Conservation (phyloP, 2,888 invertebrate species). For the Cryptophagus acutangulus region DNA sequence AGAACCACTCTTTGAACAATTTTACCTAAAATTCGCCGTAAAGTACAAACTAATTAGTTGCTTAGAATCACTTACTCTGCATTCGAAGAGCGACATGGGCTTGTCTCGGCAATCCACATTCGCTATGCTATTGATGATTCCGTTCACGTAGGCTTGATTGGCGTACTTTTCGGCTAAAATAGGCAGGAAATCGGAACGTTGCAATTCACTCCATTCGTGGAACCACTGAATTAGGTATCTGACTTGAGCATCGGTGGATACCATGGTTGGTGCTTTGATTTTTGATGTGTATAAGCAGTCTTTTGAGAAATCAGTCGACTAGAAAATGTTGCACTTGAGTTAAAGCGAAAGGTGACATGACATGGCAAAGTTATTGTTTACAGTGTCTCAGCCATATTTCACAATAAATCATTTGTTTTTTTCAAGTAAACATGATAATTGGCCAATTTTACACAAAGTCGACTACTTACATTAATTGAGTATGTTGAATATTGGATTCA, state of each 20-base stretch:
- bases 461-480: no score
- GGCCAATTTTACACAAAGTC: no score
- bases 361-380: conserved; percentile 31
- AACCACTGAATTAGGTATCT: conserved; percentile 84
- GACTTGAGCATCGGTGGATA: conserved; percentile 67
- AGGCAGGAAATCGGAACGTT: conserved; percentile 76
- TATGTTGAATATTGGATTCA: no score
- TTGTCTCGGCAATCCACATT: conserved; percentile 65
- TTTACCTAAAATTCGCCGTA: conserved; percentile 58
- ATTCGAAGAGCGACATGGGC: conserved; percentile 78
- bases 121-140: conserved; percentile 64
- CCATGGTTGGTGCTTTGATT: conserved; percentile 32
- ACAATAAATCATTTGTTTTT: no score
- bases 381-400: no score
- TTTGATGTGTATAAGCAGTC: conserved; percentile 17
- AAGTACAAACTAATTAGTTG: no score
- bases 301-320: conserved; percentile 29
- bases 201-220: conserved; percentile 83
- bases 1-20: conserved; percentile 79
- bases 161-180: conserved; percentile 64
- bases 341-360: conserved; percentile 36
- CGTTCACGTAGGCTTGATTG: conserved; percentile 63
- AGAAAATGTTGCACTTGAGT: conserved; percentile 23
- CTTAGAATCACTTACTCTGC: conserved; percentile 60
- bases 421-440: no score